Percentiles rank a stretch among this genome's conserved stretches.
phyloP scores from a whole-genome alignment of 2,888 invertebrate species.

The Mesodorylaimus sp. region DNA sequence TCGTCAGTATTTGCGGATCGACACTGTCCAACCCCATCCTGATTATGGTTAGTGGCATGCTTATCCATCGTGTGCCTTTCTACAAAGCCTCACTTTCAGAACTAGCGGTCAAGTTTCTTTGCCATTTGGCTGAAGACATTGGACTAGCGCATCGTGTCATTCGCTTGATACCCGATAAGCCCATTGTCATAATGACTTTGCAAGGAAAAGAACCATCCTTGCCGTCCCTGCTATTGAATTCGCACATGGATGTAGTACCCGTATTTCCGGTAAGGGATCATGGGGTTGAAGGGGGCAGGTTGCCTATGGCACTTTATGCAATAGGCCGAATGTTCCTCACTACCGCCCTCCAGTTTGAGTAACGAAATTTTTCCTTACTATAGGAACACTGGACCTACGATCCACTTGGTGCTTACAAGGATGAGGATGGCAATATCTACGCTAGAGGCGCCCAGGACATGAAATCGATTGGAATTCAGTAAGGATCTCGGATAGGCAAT shows the following conservation, averaged over 20 bases:
- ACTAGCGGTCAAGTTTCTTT: neutral
- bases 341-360: too few relatives aligned
- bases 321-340: too few relatives aligned
- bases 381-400: constrained; percentile 74
- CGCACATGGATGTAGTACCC: constrained; percentile 92
- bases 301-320: too few relatives aligned
- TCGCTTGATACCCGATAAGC: constrained; percentile 47
- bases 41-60: constrained; percentile 71
- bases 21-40: constrained; percentile 66
- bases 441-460: constrained; percentile 72
- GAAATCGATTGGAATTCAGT: constrained; percentile 59
- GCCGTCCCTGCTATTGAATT: constrained; percentile 62
- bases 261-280: constrained; percentile 63
- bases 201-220: constrained; percentile 50
- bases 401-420: constrained; percentile 69
- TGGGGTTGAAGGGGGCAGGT: too few relatives aligned
- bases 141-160: constrained; percentile 27
- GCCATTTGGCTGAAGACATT: neutral
- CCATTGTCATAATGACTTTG: constrained; percentile 67
- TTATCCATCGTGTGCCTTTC: too few relatives aligned
- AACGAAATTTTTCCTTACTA: too few relatives aligned
- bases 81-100: neutral
- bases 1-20: constrained; percentile 62
- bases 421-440: constrained; percentile 63
- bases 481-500: too few relatives aligned